phyloP scores from a whole-genome alignment of 2,888 invertebrate species.

The Pyrrhopygopsis socrates region DNA sequence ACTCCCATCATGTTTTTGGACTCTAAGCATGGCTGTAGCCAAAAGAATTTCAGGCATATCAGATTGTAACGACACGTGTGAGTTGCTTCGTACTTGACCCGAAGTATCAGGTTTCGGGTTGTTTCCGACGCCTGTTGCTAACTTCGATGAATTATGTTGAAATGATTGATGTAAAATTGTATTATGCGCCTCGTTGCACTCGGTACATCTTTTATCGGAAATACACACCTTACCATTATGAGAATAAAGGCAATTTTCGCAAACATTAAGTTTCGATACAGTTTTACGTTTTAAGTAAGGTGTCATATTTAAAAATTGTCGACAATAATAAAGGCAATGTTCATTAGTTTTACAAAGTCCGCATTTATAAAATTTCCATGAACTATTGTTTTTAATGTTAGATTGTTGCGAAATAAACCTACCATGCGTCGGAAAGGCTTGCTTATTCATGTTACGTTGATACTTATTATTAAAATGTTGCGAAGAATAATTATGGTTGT shows the following conservation, averaged over 20 bases:
- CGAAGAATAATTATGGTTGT: too few relatives aligned
- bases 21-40: neutral
- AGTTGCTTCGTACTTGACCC: constrained; percentile 13
- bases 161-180: constrained; percentile 4
- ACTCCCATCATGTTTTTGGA: constrained; percentile 1
- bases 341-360: neutral
- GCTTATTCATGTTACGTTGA: neutral
- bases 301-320: constrained; percentile 15
- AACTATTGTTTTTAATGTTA: neutral
- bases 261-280: constrained; percentile 12
- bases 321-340: constrained; percentile 16
- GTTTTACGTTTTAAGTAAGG: constrained; percentile 1
- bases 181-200: neutral
- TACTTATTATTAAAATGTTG: neutral
- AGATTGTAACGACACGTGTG: constrained; percentile 2
- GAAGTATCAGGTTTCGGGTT: neutral
- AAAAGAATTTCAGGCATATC: constrained; percentile 17
- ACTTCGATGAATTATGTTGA: neutral
- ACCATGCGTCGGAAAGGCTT: constrained; percentile 10
- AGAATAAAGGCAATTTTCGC: constrained; percentile 15
- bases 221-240: constrained; percentile 26
- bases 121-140: neutral
- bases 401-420: constrained; percentile 7
- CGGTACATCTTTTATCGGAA: constrained; percentile 7
- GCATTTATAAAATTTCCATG: constrained; percentile 7